Evolutionary conservation across 1,140 invertebrate genomes (phyloP), one percentile per base, ranked within the genome.

Genomic region (Drosophila cardini): DNA sequence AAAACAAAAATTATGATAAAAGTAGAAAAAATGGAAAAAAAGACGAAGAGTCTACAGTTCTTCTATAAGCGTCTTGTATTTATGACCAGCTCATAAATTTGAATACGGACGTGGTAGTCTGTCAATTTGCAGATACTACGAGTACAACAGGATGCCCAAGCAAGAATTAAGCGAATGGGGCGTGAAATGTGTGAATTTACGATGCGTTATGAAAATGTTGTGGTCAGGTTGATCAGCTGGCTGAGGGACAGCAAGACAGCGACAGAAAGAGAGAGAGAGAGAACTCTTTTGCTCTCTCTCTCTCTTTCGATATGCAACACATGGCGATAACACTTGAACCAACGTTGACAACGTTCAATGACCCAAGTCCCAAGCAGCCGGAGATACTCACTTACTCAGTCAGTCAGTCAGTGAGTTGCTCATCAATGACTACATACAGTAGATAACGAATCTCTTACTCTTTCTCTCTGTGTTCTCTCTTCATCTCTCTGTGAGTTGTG

Each of bases 121-220:
- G 82, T 85, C 78, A 85, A 72, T 85, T 86, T 74, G 82, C 83
- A 69, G 70, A 56, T 61, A 10, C 34, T 26, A 26, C 21, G 21
- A 26, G 21, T 26, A 26, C 21, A 26, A 85, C 78, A 86, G 81
- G 82, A 85, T 86, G 74, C 75, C 75, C 34, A 45, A 16, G 18
- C 18, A 26, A 48, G 43, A 26, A 26, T 36, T 45, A 60, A 64
- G 43, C 81, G 78, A 82, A 85, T 86, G 82, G 68, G 71, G 75
- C 82, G 78, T 86, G 75, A 85, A 85, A 85, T 85, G 70, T 82
- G 82, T 72, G 71, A 85, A 86, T 86, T 85, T 85, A 85, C 65
- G 78, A 85, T 67, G 56, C 78, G 62, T 85, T 67, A 30, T 69
- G 63, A 52, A 55, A 43, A 46, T 26, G 15, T 57, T 63, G 52